A percentile compares a stretch with the other conserved stretches of the same genome.
Evolutionary conservation across 2,113 vertebrate species (phyloP).

Genomic region (Potamarius usumacintae): DNA sequence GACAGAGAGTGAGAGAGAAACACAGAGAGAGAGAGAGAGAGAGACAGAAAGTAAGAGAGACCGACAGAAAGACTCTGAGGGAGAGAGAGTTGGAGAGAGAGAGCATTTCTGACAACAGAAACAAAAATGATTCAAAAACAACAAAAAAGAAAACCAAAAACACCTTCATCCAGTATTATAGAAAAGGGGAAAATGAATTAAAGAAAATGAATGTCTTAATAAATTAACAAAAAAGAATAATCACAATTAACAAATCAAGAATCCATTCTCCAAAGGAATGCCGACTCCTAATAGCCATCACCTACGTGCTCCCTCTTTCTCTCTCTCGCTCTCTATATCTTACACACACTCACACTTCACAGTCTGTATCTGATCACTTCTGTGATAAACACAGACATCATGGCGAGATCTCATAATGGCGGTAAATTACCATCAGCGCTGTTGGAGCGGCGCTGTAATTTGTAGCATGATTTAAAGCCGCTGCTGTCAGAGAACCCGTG

Average conservation of each 20-base stretch:
- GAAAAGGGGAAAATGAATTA: background rate
- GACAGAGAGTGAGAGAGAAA: background rate
- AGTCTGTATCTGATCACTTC: conserved; percentile 38
- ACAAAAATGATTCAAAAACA: background rate
- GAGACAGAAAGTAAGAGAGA: background rate
- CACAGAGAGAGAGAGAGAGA: background rate
- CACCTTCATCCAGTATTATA: background rate
- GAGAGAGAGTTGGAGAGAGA: background rate
- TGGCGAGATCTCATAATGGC: conserved; percentile 32
- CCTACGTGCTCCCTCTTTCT: too few relatives aligned
- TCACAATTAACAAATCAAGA: too few relatives aligned
- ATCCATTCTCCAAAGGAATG: background rate
- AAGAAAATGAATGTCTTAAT: background rate
- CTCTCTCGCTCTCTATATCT: background rate
- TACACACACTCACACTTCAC: background rate
- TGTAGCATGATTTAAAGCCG: conserved; percentile 37
- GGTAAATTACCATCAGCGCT: conserved; percentile 41
- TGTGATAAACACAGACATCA: conserved; percentile 45
- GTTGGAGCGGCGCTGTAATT: conserved; percentile 33
- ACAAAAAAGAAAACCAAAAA: background rate
- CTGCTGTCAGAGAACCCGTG: background rate
- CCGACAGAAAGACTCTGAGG: background rate
- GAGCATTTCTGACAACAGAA: background rate
- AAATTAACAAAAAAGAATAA: background rate
- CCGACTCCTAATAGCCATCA: conserved; percentile 26